Base-by-base conservation (phyloP, 1,140 invertebrate species). In the Orussus abietinus region DNA sequence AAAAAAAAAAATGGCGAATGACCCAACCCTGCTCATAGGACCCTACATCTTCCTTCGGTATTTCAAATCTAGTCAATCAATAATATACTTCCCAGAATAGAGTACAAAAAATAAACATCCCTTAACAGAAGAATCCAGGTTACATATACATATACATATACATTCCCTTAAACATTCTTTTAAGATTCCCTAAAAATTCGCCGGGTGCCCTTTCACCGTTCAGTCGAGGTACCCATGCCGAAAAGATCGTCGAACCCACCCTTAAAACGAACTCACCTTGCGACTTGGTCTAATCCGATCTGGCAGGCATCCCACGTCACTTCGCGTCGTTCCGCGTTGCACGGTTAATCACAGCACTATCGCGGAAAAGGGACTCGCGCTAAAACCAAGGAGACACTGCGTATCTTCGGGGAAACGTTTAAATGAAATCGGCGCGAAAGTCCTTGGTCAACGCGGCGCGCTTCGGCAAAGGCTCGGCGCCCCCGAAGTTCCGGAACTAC, bases 211-310 rank as follows among this genome's bases (percentile, higher is more conserved):
- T 32, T 49, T 41, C 12, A 18, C n/a, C n/a, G n/a, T n/a, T n/a
- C n/a, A n/a, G n/a, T n/a, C n/a, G n/a, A n/a, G n/a, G n/a, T n/a
- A n/a, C n/a, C n/a, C n/a, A n/a, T n/a, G n/a, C n/a, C n/a, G n/a
- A n/a, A n/a, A n/a, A n/a, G n/a, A n/a, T n/a, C n/a, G n/a, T n/a
- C n/a, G n/a, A n/a, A n/a, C n/a, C n/a, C n/a, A n/a, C n/a, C n/a
- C 25, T 32, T 11, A 20, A 47, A 38, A 42, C 32, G 41, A 21
- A 30, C 22, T 38, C 21, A 51, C 43, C 48, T 48, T 38, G 26
- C 13, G 10, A 15, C 19, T 18, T 31, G 12, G 41, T 42, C 13
- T 53, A 59, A 53, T 59, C 51, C 54, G 57, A 53, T 17, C 38
- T 45, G 40, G 25, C 4, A 15, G 20, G 22, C 47, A 52, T 52